phyloP scores from a whole-genome alignment of 2,888 invertebrate species.

The Parasteatoda lunata region DNA sequence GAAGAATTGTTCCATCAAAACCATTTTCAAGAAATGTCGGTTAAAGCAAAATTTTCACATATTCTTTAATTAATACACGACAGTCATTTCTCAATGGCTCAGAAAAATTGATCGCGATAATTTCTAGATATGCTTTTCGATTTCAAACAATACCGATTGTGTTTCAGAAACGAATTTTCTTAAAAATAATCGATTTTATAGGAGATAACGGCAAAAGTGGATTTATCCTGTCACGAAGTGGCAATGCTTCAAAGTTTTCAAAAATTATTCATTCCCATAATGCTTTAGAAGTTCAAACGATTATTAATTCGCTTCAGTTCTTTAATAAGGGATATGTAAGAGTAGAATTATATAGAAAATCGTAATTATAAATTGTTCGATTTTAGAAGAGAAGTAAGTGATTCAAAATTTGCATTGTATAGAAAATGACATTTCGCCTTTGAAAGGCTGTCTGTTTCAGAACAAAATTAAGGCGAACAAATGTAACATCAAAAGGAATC shows the following conservation, averaged over 20 bases:
- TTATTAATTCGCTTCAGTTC: slow-evolving; percentile 42
- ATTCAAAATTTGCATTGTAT: slow-evolving; percentile 33
- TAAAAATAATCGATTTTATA: slow-evolving; percentile 14
- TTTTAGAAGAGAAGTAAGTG: slow-evolving; percentile 34
- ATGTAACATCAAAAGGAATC: too few species aligned
- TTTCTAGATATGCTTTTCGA: too few species aligned
- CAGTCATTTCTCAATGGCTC: too few species aligned
- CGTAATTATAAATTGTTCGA: slow-evolving; percentile 58
- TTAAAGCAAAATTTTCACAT: too few species aligned
- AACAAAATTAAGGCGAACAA: too few species aligned
- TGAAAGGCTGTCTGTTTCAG: too few species aligned
- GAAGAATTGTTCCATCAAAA: too few species aligned
- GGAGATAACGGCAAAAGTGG: slow-evolving; percentile 26
- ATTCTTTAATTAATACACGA: too few species aligned
- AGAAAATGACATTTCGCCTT: neutral
- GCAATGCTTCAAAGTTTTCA: slow-evolving; percentile 11
- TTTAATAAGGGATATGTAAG: neutral
- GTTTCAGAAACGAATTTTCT: too few species aligned
- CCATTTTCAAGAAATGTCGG: too few species aligned
- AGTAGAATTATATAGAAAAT: slow-evolving; percentile 20
- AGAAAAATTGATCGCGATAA: too few species aligned
- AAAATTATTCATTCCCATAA: slow-evolving; percentile 41
- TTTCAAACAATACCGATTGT: too few species aligned
- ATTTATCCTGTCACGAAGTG: slow-evolving; percentile 13
- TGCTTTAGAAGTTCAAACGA: slow-evolving; percentile 32